Percentiles rank a stretch among this genome's conserved stretches.
Conservation (phyloP, 2,888 invertebrate genomes). For the Hyles lineata region DNA sequence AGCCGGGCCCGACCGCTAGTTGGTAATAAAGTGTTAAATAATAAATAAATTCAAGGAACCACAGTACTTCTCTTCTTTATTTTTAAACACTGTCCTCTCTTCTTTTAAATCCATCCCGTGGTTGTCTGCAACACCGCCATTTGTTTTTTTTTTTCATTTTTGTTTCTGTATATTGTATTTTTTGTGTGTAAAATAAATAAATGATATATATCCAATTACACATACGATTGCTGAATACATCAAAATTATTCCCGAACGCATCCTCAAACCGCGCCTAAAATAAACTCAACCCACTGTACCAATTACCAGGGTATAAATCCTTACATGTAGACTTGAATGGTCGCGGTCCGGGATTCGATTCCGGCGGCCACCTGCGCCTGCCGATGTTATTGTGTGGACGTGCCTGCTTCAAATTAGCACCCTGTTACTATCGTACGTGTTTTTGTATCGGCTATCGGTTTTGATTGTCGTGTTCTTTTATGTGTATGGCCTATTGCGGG, state of each 20-base stretch:
- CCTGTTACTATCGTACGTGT: neutral
- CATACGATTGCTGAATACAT: neutral
- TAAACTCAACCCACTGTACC: conserved; percentile 3
- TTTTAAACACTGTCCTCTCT: too few relatives aligned
- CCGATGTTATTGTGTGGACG: conserved; percentile 28
- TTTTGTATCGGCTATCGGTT: neutral
- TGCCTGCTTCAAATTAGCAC: conserved; percentile 28
- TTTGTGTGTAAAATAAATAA: too few relatives aligned
- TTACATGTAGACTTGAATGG: conserved; percentile 11
- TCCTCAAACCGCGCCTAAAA: neutral
- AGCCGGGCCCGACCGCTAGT: too few relatives aligned
- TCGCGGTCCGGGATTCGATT: conserved; percentile 35
- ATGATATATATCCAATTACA: neutral
- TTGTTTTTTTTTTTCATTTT: too few relatives aligned
- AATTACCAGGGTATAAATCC: conserved; percentile 23
- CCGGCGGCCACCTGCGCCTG: conserved; percentile 35
- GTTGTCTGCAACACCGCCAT: too few relatives aligned
- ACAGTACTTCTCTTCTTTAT: too few relatives aligned
- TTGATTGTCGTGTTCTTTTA: neutral
- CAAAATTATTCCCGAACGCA: neutral
- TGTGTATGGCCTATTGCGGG: neutral
- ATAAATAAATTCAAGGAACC: too few relatives aligned
- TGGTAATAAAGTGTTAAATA: too few relatives aligned
- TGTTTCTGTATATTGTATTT: too few relatives aligned
- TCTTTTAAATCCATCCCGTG: too few relatives aligned